Evolutionary conservation across 2,113 vertebrate genomes (phyloP).

Genomic region (Phalacrocorax brasilianus): DNA sequence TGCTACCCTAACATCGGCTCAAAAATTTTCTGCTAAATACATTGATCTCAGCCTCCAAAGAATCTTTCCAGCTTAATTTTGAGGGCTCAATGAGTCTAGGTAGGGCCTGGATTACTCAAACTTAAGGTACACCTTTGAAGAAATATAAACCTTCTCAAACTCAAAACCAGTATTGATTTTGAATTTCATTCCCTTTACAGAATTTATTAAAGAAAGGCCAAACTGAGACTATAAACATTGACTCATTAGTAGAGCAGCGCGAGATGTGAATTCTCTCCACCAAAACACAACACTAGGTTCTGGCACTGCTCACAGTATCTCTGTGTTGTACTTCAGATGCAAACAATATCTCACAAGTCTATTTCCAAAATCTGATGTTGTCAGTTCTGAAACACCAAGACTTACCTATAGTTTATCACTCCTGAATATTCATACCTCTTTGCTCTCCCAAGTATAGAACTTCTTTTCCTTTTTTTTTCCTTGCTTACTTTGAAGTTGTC

Average conservation of each 20-base stretch:
- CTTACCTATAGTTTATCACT: neutral
- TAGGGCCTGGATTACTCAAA: neutral
- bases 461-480: neutral
- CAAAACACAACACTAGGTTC: neutral
- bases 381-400: neutral
- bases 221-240: neutral
- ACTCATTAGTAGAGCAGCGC: neutral
- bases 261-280: neutral
- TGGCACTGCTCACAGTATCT: neutral
- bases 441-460: neutral
- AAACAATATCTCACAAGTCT: neutral
- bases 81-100: neutral
- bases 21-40: neutral
- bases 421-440: neutral
- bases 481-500: neutral
- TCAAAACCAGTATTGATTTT: neutral
- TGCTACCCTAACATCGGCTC: neutral
- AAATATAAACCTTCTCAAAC: neutral
- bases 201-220: neutral
- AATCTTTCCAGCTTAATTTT: neutral
- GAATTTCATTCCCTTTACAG: neutral
- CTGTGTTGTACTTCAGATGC: neutral
- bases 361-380: rapidly evolving
- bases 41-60: neutral
- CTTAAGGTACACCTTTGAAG: neutral